Conservation (phyloP, 2,797 vertebrate genomes). For the Syncerus caffer region DNA sequence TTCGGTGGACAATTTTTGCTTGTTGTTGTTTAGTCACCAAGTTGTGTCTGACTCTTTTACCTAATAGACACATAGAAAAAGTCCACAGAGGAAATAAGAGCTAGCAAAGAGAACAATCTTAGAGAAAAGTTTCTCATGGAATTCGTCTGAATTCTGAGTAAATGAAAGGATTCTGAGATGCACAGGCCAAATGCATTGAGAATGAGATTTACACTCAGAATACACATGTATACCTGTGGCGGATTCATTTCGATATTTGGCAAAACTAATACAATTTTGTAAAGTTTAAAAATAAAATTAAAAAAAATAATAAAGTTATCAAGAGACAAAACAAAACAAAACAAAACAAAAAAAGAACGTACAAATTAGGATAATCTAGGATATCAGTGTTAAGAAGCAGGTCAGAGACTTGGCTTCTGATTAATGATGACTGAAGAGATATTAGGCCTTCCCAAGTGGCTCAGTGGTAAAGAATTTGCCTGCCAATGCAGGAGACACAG, state of each 20-base stretch:
- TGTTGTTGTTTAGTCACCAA: background rate
- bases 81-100: background rate
- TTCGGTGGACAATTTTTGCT: background rate
- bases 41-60: background rate
- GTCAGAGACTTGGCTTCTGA: background rate
- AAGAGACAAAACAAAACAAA: too few relatives aligned
- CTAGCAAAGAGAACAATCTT: background rate
- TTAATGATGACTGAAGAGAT: background rate
- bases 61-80: background rate
- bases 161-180: background rate
- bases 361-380: background rate
- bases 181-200: rapidly evolving
- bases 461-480: background rate
- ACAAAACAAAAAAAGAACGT: too few relatives aligned
- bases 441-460: background rate
- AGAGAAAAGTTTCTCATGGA: background rate
- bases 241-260: too few relatives aligned
- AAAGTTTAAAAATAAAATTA: too few relatives aligned
- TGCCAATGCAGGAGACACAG: background rate
- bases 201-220: background rate
- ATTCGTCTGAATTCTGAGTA: background rate
- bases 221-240: too few relatives aligned
- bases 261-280: too few relatives aligned
- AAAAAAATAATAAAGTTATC: too few relatives aligned
- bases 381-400: background rate